These are phyloP conservation scores for Epinephelus moara DNA, from an alignment of 2,113 vertebrate genomes.

Conservation along the genomic window DNA sequence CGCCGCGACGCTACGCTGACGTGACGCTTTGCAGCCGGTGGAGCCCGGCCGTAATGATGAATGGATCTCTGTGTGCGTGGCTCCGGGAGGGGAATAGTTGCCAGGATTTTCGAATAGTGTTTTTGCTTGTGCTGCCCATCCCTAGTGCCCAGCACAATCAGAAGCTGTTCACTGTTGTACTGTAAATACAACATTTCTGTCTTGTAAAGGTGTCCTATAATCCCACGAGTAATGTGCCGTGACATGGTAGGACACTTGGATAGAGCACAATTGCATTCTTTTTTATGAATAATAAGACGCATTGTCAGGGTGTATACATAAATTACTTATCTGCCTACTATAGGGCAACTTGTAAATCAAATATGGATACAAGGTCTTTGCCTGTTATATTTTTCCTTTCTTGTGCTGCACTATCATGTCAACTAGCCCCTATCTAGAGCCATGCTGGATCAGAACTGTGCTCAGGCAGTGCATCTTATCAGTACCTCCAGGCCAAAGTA, in stretches of 20 bases:
- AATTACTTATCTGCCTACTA: neutral
- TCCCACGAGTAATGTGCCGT: neutral
- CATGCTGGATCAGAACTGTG: neutral
- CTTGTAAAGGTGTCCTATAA: neutral
- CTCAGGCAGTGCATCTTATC: neutral
- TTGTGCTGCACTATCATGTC: neutral
- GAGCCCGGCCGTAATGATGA: too few species aligned
- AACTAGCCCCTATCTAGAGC: neutral
- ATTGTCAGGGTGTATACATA: neutral
- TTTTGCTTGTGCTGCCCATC: too few species aligned
- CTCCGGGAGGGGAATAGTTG: too few species aligned
- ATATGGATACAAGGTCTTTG: too few species aligned
- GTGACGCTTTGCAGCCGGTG: too few species aligned
- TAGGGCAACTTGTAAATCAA: too few species aligned
- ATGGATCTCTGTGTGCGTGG: too few species aligned
- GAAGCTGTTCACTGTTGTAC: neutral
- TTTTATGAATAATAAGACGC: neutral
- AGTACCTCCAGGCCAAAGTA: slow-evolving; percentile 91
- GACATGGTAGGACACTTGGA: neutral
- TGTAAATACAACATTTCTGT: neutral
- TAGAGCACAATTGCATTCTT: neutral
- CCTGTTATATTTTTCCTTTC: neutral
- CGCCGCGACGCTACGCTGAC: too few species aligned
- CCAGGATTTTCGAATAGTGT: too few species aligned
- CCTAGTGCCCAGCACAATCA: too few species aligned